Percentiles rank a stretch among this genome's conserved stretches.
Conservation (phyloP, 1,140 invertebrate species). For the Camponotus vicinus region DNA sequence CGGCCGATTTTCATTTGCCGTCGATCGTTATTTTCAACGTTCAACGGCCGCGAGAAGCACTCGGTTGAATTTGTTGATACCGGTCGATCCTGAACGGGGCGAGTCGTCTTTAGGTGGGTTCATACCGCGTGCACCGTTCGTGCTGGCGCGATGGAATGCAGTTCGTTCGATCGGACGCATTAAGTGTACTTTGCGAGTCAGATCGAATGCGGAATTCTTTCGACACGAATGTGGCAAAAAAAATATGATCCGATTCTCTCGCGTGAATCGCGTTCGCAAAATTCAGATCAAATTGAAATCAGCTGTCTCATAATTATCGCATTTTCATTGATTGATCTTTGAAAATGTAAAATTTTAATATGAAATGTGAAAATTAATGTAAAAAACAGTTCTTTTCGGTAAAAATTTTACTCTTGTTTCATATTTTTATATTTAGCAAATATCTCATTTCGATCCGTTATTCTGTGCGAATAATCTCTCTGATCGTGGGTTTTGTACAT, state of each 20-base stretch:
- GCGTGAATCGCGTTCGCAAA: background rate
- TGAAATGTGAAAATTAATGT: too few relatives aligned
- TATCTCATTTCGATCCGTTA: background rate
- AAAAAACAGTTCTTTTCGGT: too few relatives aligned
- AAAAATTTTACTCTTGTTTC: too few relatives aligned
- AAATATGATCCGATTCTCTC: conserved; percentile 30
- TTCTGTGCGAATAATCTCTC: conserved; percentile 10
- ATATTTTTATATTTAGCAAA: background rate
- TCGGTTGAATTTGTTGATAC: conserved; percentile 53
- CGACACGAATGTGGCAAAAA: conserved; percentile 39
- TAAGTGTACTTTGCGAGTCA: conserved; percentile 46
- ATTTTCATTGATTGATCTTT: background rate
- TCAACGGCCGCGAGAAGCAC: conserved; percentile 29
- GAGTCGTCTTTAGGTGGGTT: conserved; percentile 81
- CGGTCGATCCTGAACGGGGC: conserved; percentile 53
- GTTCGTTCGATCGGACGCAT: conserved; percentile 68
- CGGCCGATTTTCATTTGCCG: conserved; percentile 35
- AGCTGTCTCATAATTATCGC: background rate
- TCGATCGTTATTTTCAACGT: conserved; percentile 30
- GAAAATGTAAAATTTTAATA: too few relatives aligned
- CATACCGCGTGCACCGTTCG: conserved; percentile 71
- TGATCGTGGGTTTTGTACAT: background rate
- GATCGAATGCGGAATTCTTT: conserved; percentile 50
- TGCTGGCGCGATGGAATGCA: conserved; percentile 75
- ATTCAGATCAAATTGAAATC: background rate